Evolutionary conservation across 2,888 invertebrate species (phyloP), one percentile per base, ranked within the genome.

Genomic region (Ceraclea dissimilis): DNA sequence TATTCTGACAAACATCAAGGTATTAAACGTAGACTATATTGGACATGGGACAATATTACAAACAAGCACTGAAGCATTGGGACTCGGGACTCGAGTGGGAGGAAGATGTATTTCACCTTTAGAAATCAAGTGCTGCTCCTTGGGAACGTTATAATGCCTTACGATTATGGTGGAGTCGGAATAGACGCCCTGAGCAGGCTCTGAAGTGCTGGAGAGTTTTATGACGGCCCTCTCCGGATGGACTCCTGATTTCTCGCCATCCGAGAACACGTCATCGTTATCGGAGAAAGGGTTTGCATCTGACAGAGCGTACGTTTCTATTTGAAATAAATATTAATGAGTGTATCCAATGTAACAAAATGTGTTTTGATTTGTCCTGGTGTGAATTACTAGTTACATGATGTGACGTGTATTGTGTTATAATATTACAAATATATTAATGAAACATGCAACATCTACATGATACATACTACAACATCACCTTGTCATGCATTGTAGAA

Each of bases 181-280:
- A 13, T 44, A 48, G 8, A 54, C 56, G 13, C 59, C 60, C 11
- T 8, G 47, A 16, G 52, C 58, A 17, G 56, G 54, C 1, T 39
- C 51, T 11, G 59, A 57, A 2, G 2, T 17, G 50, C 33, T 46
- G 31, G 54, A 46, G 21, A 57, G 51, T 1, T 44, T 50, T 2
- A 51, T 46, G 6, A 16, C 33, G 46, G 26, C 44, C 47, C 49
- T 18, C 13, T 39, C 39, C 2, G 13, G 39, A 8, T 39, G 5
- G 13, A 8, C 13, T 16, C 17, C 22, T 18, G 6, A 2, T 18
- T 47, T 20, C 2, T 22, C n/a, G 22, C 49, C 26, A 16, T 34
- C 26, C 10, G 70, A 64, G 68, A 76, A 76, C 54, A 75, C 76
- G 55, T 77, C 76, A 54, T 75, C 74, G 55, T 76, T 76, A 0